These are phyloP conservation scores for Gisinianus flammeolus DNA, from an alignment of 2,888 invertebrate genomes.

Conservation along the genomic window DNA sequence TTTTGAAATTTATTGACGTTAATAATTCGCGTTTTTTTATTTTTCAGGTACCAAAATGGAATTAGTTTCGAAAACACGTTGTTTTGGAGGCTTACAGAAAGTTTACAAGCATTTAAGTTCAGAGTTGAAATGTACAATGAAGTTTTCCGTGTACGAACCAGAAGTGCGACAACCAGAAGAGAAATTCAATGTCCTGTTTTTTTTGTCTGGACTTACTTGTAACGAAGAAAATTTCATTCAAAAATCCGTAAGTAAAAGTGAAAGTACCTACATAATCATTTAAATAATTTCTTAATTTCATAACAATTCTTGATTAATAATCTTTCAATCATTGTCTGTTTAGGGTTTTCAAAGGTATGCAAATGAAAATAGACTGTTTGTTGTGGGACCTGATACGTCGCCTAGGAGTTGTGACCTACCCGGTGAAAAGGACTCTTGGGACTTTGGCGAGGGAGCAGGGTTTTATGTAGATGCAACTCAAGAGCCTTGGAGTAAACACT, in stretches of 20 bases:
- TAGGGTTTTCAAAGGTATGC: slow-evolving; percentile 89
- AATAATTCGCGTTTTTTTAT: too few relatives aligned
- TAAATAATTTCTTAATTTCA: neutral
- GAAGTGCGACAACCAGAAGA: slow-evolving; percentile 69
- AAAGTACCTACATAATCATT: neutral
- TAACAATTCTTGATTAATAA: neutral
- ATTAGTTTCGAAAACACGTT: slow-evolving; percentile 70
- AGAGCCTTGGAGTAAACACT: slow-evolving; percentile 91
- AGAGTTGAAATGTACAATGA: slow-evolving; percentile 86
- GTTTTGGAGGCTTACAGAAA: slow-evolving; percentile 84
- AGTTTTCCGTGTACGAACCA: slow-evolving; percentile 89
- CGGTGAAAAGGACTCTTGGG: slow-evolving; percentile 90
- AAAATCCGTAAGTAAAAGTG: slow-evolving; percentile 68
- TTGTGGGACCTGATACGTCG: slow-evolving; percentile 96
- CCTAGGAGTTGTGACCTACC: slow-evolving; percentile 79
- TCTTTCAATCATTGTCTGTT: neutral
- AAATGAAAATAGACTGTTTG: slow-evolving; percentile 79
- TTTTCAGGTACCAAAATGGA: slow-evolving; percentile 45
- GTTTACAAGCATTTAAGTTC: slow-evolving; percentile 70
- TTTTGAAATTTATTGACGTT: neutral
- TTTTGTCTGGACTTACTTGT: slow-evolving; percentile 90
- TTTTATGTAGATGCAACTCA: slow-evolving; percentile 92
- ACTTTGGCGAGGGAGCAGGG: slow-evolving; percentile 94
- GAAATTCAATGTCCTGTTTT: slow-evolving; percentile 81
- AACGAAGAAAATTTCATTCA: slow-evolving; percentile 94